Evolutionary conservation across 2,888 invertebrate species (phyloP).

Genomic region (Xylota sylvarum): DNA sequence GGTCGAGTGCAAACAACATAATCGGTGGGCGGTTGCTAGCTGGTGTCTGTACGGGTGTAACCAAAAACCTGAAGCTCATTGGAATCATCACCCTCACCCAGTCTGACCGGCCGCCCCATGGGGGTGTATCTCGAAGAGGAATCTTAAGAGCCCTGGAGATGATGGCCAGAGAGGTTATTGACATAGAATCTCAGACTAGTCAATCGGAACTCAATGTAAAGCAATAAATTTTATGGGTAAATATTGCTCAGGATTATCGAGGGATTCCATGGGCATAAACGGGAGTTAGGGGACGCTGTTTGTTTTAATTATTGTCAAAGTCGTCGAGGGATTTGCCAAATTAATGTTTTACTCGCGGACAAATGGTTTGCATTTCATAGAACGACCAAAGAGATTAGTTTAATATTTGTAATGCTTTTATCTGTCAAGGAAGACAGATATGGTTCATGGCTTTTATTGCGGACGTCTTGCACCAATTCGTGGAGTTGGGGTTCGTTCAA

Average conservation of each 20-base stretch:
- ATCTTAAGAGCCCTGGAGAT: background rate
- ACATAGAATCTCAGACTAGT: conserved; percentile 38
- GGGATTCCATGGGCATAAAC: background rate
- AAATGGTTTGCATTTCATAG: background rate
- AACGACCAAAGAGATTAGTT: background rate
- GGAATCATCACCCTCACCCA: background rate
- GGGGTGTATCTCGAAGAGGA: background rate
- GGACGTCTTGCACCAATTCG: background rate
- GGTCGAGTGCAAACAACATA: conserved; percentile 50
- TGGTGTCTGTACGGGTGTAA: conserved; percentile 5
- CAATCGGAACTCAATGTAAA: conserved; percentile 28
- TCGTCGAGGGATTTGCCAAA: background rate
- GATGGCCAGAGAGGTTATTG: conserved; percentile 27
- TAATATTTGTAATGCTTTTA: background rate
- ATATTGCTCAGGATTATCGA: conserved; percentile 5
- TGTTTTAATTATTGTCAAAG: conserved; percentile 34
- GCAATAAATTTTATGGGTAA: conserved; percentile 29
- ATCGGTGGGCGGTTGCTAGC: conserved; percentile 1
- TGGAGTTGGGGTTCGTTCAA: background rate
- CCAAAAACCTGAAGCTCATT: conserved; percentile 3
- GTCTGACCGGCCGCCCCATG: background rate
- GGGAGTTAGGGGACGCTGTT: background rate
- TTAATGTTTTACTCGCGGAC: background rate
- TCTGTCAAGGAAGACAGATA: background rate
- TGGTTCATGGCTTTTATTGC: background rate